Base-by-base conservation (phyloP, 2,888 invertebrate genomes). In the Leucoma salicis region DNA sequence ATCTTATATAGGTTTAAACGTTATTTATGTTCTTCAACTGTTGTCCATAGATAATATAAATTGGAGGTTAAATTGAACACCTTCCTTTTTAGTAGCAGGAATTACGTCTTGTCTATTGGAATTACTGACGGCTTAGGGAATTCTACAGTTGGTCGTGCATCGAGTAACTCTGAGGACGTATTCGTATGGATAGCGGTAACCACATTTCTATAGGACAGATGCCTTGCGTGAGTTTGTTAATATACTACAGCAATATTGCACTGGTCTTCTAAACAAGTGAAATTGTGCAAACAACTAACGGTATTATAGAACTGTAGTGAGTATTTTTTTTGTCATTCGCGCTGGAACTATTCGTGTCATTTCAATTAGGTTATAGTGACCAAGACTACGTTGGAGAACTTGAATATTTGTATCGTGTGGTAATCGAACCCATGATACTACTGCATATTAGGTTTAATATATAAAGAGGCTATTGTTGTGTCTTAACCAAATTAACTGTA, bases 151-250 rank as follows among this genome's bases (percentile, higher is more conserved):
- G 8, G 10, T 31, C 15, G 10, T 3, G 27, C 4, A n/a, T 6
- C 14, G n/a, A 31, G 31, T 31, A 31, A 8, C 29, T 29, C 12
- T 11, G n/a, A 4, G 33, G 49, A 58, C 55, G 43, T 48, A 48
- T 57, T 55, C 55, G 43, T 48, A 48, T 57, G 48, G 41, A 55
- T 55, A 43, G 49, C 53, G 34, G 49, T 32, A 21, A 31, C 32
- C 44, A 53, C 48, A 39, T 50, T 59, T 50, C 32, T 43, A 13
- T 34, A 46, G 31, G 42, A 46, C 31, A 42, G 35, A 27, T 13
- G 31, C 29, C 35, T 14, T 39, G 44, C 42, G 49, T 50, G 41
- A 46, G 48, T 38, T 32, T 39, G 39, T 43, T 52, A 32, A 42
- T 55, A 59, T 50, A 43, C 43, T 31, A 42, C 36, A 46, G 46